Conservation (phyloP, 2,888 invertebrate genomes). For the Listrodromus nycthemerus region DNA sequence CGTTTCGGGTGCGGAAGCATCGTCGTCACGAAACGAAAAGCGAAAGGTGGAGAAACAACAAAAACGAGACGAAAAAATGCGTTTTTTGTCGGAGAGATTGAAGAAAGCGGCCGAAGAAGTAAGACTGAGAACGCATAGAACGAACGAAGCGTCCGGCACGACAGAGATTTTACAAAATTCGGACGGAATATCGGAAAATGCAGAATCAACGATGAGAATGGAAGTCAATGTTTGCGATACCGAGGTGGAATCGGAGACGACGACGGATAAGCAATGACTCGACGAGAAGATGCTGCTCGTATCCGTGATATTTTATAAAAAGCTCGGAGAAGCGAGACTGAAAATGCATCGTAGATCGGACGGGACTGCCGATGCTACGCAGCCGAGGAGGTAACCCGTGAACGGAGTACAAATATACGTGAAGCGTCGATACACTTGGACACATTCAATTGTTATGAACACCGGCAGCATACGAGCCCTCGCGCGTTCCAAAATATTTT, state of each 20-base stretch:
- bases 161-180: background rate
- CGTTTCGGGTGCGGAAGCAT: background rate
- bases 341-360: slow-evolving; percentile 1
- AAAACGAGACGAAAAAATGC: slow-evolving; percentile 76
- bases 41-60: slow-evolving; percentile 70
- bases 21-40: slow-evolving; percentile 32
- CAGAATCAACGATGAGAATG: background rate
- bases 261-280: slow-evolving; percentile 70
- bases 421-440: background rate
- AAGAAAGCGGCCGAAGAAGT: slow-evolving; percentile 66
- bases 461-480: background rate
- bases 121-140: slow-evolving; percentile 21
- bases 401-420: background rate
- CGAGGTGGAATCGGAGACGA: slow-evolving; percentile 28
- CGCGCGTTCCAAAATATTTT: background rate
- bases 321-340: slow-evolving; percentile 56
- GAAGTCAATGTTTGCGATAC: background rate
- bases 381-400: slow-evolving; percentile 7
- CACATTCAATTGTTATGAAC: background rate
- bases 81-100: slow-evolving; percentile 72
- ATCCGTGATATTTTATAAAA: slow-evolving; percentile 69
- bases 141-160: background rate
- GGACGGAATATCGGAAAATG: no score
- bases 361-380: background rate
- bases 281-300: slow-evolving; percentile 76